Base-by-base conservation (phyloP, 1,140 invertebrate genomes). In the Drosophila tristis region DNA sequence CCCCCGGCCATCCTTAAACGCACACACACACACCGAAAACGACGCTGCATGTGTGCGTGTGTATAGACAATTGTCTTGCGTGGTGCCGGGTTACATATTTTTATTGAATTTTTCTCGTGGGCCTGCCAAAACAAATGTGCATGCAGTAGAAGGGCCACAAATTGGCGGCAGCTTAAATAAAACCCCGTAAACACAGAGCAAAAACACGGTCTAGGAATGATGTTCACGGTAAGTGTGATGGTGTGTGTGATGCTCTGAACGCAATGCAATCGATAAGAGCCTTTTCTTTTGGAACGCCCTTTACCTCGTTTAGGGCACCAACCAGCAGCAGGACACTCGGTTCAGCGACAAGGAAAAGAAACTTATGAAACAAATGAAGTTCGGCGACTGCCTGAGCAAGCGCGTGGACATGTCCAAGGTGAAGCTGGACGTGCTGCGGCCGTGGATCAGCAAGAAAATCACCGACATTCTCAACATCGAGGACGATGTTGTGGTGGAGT, bases 311-410 rank as follows among this genome's bases (percentile, higher is more conserved):
- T 56, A 99, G 98, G 99, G 99, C 48, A 99, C 98, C 29, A 99
- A 96, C 81, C 97, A 98, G 44, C 98, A 99, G 91, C 99, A 99
- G 93, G 99, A 99, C 93, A 99, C 98, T 90, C 95, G 99, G 74
- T 99, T 99, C 93, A 97, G 98, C 90, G 98, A 99, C 93, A 99
- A 99, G 92, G 98, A 99, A 93, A 99, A 99, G 93, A 99, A 99
- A 90, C 94, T 99, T 43, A 95, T 99, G 92, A 99, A 99, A 92
- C 97, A 98, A 92, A 98, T 99, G 98, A 98, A 98, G 92, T 99
- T 99, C 93, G 96, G 96, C 39, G 98, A 99, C 92, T 96, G 96
- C 74, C 93, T 99, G 48, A 95, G 96, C 62, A 96, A 96, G 92
- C 98, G 96, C 94, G 98, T 99, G 91, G 98, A 99, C 92, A 99